Percentiles rank a stretch among this genome's conserved stretches.
These are phyloP conservation scores for Piprites chloris DNA, from an alignment of 2,113 vertebrate species.

Conservation along the genomic window DNA sequence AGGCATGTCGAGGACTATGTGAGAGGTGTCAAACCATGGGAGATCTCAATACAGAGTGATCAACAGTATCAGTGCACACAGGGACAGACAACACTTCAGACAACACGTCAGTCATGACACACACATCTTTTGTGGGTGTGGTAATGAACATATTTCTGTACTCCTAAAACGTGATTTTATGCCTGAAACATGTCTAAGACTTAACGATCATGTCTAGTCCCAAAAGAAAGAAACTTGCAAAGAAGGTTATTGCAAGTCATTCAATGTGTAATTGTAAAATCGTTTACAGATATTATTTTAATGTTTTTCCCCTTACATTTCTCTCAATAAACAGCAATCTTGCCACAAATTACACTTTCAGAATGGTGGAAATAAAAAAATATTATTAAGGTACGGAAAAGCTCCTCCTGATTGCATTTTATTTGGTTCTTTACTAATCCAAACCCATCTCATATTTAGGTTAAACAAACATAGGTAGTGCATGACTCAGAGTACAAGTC, in stretches of 20 bases:
- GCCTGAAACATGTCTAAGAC: neutral
- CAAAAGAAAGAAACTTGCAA: neutral
- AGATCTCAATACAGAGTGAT: neutral
- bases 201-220: neutral
- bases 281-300: neutral
- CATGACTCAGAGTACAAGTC: neutral
- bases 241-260: neutral
- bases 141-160: neutral
- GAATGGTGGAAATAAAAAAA: neutral
- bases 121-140: neutral
- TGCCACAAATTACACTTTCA: neutral
- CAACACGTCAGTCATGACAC: accelerated
- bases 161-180: neutral
- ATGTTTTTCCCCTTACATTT: neutral
- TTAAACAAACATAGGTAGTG: neutral
- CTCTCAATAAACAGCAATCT: neutral
- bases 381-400: neutral
- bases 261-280: neutral
- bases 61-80: accelerated
- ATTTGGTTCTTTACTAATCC: neutral
- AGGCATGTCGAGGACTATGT: accelerated
- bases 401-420: neutral
- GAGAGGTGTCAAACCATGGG: neutral
- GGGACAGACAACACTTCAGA: neutral
- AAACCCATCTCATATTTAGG: neutral